phyloP scores from a whole-genome alignment of 1,140 invertebrate species.

The Brachionus calyciflorus region DNA sequence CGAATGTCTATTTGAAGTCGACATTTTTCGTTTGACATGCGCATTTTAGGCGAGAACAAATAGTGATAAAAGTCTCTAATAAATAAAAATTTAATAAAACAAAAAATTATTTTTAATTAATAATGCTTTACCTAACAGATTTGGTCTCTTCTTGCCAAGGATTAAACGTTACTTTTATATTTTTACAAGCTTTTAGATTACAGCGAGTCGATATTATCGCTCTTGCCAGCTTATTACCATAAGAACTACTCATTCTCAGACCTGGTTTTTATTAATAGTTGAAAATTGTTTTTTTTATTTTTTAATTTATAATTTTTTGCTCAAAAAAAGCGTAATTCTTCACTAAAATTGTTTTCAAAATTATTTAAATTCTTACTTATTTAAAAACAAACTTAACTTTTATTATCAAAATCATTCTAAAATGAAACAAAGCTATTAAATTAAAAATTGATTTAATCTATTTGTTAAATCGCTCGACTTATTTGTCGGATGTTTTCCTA shows the following conservation, averaged over 20 bases:
- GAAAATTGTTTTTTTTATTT: neutral
- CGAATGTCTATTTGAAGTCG: slow-evolving; percentile 29
- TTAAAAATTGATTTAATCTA: no score
- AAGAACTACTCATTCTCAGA: slow-evolving; percentile 34
- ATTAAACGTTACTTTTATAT: slow-evolving; percentile 30
- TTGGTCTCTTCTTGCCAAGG: slow-evolving; percentile 37
- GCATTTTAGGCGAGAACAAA: slow-evolving; percentile 15
- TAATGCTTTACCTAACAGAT: slow-evolving; percentile 17
- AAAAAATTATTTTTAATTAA: neutral
- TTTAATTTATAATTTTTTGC: no score
- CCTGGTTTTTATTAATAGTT: neutral
- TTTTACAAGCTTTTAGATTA: slow-evolving; percentile 37
- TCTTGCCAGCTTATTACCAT: slow-evolving; percentile 43
- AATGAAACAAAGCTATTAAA: no score
- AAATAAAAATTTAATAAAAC: neutral
- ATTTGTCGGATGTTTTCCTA: no score
- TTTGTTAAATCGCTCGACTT: no score
- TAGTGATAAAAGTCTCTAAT: slow-evolving; percentile 44
- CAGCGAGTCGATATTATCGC: slow-evolving; percentile 21
- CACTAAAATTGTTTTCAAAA: no score
- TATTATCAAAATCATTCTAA: no score
- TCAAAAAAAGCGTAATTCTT: no score
- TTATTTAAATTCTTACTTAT: no score
- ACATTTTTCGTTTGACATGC: slow-evolving; percentile 23
- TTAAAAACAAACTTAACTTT: no score